phyloP scores from a whole-genome alignment of 2,113 vertebrate genomes.

The Grammomys dolichurus region DNA sequence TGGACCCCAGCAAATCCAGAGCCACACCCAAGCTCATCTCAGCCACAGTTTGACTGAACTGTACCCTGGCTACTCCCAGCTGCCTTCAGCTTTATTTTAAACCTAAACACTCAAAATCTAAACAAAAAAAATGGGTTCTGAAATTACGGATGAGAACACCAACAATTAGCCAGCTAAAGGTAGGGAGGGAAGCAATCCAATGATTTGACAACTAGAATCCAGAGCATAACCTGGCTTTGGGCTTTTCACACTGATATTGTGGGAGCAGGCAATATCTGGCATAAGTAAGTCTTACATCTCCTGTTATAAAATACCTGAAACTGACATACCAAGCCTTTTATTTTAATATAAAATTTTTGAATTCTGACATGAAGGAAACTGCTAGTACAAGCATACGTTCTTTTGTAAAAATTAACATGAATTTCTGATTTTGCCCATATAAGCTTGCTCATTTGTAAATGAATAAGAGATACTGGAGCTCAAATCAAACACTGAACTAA shows the following conservation, averaged over 20 bases:
- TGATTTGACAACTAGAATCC: constrained; percentile 63
- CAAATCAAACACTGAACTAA: constrained; percentile 57
- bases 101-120: too few relatives aligned
- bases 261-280: constrained; percentile 83
- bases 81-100: not conserved
- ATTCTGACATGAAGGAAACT: constrained; percentile 70
- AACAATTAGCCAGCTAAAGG: not conserved
- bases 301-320: constrained; percentile 76
- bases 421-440: constrained; percentile 47
- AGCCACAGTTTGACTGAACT: not conserved
- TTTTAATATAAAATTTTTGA: constrained; percentile 62
- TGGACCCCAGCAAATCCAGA: not conserved
- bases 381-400: constrained; percentile 62
- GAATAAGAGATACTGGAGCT: constrained; percentile 54
- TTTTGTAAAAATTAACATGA: constrained; percentile 68
- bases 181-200: not conserved
- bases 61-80: too few relatives aligned
- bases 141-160: not conserved
- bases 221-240: constrained; percentile 45
- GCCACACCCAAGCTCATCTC: not conserved
- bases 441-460: constrained; percentile 68
- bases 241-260: constrained; percentile 55
- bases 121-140: not conserved
- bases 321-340: constrained; percentile 66
- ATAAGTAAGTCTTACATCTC: constrained; percentile 80